Conservation (phyloP, 2,888 invertebrate species). For the Eledone cirrhosa region DNA sequence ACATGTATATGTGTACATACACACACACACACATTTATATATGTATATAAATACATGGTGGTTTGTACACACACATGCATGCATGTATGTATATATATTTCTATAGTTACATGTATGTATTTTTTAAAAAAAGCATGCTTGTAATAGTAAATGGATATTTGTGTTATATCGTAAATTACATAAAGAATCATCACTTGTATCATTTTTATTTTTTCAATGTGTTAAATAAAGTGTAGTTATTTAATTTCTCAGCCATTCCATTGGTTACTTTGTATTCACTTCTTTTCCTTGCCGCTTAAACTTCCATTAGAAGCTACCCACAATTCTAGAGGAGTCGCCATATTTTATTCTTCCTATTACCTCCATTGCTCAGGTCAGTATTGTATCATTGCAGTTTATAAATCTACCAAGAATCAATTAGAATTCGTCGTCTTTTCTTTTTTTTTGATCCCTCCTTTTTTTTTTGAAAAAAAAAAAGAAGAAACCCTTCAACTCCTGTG, state of each 20-base stretch:
- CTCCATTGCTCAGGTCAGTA: constrained; percentile 15
- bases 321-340: constrained; percentile 4
- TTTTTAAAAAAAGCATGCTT: too few relatives aligned
- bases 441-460: not conserved
- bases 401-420: not conserved
- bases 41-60: too few relatives aligned
- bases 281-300: constrained; percentile 24
- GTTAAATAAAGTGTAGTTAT: too few relatives aligned
- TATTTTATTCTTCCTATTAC: not conserved
- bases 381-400: constrained; percentile 8
- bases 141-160: too few relatives aligned
- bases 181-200: too few relatives aligned
- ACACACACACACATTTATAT: too few relatives aligned
- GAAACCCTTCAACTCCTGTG: not conserved
- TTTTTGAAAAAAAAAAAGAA: not conserved
- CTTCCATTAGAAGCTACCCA: not conserved
- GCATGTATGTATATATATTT: too few relatives aligned
- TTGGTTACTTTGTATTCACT: not conserved
- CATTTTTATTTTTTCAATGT: too few relatives aligned
- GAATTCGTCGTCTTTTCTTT: not conserved
- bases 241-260: not conserved
- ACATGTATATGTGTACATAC: too few relatives aligned
- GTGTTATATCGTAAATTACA: too few relatives aligned
- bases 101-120: too few relatives aligned
- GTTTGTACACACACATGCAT: too few relatives aligned